Evolutionary conservation across 2,888 invertebrate species (phyloP).

Genomic region (Microctonus hyperodae): DNA sequence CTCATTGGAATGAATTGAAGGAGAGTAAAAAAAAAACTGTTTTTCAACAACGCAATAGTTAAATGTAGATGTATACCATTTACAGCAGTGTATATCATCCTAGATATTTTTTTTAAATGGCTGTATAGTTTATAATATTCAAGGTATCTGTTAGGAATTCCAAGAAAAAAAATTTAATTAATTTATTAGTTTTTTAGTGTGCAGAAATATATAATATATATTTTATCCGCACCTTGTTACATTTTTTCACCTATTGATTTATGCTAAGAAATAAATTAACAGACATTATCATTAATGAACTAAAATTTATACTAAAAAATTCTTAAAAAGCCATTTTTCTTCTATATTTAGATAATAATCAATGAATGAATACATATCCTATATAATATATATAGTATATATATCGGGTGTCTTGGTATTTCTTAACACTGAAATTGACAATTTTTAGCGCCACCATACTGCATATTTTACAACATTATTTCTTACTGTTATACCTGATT

Average conservation of each 20-base stretch:
- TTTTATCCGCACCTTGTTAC: not conserved
- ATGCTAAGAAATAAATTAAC: not conserved
- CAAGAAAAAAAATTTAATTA: too few relatives aligned
- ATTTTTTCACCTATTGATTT: not conserved
- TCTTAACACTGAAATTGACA: slow-evolving; percentile 21
- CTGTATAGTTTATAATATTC: too few relatives aligned
- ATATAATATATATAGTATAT: not conserved
- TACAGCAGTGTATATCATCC: not conserved
- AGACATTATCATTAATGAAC: not conserved
- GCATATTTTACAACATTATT: too few relatives aligned
- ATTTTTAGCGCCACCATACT: not conserved
- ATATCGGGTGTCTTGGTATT: not conserved
- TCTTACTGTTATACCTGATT: too few relatives aligned
- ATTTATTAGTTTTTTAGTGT: slow-evolving; percentile 4
- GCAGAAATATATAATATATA: not conserved
- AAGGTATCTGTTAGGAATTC: slow-evolving; percentile 18
- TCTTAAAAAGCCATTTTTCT: slow-evolving; percentile 4
- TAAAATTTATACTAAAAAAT: not conserved
- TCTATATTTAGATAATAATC: slow-evolving; percentile 60
- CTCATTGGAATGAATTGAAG: not conserved
- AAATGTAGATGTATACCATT: too few relatives aligned
- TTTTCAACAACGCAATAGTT: not conserved
- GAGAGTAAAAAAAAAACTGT: not conserved
- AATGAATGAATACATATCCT: slow-evolving; percentile 40
- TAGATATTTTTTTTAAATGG: too few relatives aligned